These are phyloP conservation scores for Argyrosomus japonicus DNA, from an alignment of 2,113 vertebrate genomes.

Conservation along the genomic window DNA sequence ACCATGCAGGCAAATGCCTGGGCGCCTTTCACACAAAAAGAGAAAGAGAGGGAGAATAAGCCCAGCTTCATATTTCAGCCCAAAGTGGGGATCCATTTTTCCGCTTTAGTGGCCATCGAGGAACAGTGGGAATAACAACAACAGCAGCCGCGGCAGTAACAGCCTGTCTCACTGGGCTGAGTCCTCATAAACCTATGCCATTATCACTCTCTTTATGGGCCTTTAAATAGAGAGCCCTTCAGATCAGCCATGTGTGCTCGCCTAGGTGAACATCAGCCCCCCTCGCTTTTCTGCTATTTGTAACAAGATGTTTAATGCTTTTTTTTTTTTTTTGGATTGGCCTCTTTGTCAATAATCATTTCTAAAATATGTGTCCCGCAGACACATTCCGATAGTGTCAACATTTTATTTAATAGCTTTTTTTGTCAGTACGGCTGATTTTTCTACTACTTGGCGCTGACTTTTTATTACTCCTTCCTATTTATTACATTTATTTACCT, in stretches of 20 bases:
- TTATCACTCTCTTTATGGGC: slow-evolving; percentile 82
- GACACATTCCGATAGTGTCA: background rate
- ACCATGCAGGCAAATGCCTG: slow-evolving; percentile 84
- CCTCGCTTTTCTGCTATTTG: slow-evolving; percentile 39
- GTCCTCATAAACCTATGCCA: slow-evolving; percentile 80
- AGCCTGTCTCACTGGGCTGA: slow-evolving; percentile 77
- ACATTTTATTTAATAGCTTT: background rate
- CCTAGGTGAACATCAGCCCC: slow-evolving; percentile 56
- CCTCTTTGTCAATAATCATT: slow-evolving; percentile 39
- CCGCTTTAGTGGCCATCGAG: slow-evolving; percentile 85
- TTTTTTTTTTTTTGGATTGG: background rate
- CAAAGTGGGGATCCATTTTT: slow-evolving; percentile 85
- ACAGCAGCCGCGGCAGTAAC: slow-evolving; percentile 74
- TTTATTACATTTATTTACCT: slow-evolving; percentile 15
- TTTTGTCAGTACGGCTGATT: background rate
- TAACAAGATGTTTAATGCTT: slow-evolving; percentile 39
- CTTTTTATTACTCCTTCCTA: background rate
- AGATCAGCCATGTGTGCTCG: slow-evolving; percentile 70
- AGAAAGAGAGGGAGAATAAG: slow-evolving; percentile 77
- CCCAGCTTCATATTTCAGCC: slow-evolving; percentile 82
- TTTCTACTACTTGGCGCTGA: background rate
- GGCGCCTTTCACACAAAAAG: slow-evolving; percentile 83
- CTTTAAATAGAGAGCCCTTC: slow-evolving; percentile 76
- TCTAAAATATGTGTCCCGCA: background rate
- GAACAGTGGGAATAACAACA: slow-evolving; percentile 84